Conservation (phyloP, 2,113 vertebrate species). For the Microtus oregoni region DNA sequence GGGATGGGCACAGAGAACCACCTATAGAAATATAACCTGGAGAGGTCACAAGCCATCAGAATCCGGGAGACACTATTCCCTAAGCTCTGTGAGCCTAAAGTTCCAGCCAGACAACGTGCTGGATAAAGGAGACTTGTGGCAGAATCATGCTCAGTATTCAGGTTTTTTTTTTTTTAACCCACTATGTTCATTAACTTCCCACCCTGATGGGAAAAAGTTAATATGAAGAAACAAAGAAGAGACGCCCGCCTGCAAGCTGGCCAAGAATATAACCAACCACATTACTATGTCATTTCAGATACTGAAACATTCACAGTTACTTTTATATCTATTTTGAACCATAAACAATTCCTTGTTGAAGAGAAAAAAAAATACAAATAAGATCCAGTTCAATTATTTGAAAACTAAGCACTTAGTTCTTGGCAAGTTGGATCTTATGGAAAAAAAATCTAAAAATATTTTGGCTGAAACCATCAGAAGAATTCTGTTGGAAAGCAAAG, state of each 20-base stretch:
- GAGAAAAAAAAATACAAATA: constrained; percentile 42
- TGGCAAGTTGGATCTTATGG: constrained; percentile 33
- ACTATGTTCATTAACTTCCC: not conserved
- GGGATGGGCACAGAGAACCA: not conserved
- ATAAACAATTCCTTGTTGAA: constrained; percentile 2
- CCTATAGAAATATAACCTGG: not conserved
- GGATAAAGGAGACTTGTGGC: not conserved
- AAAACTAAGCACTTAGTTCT: constrained; percentile 45
- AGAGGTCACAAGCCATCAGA: not conserved
- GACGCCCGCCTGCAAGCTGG: not conserved
- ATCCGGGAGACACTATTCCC: not conserved
- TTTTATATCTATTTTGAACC: constrained; percentile 30
- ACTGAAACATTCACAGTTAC: not conserved
- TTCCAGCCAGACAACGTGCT: not conserved
- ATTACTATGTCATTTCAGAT: not conserved
- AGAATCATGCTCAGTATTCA: not conserved
- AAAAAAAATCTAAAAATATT: constrained; percentile 48
- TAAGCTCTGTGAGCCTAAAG: not conserved
- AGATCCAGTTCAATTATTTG: constrained; percentile 11
- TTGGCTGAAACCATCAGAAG: constrained; percentile 8
- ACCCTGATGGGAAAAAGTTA: not conserved
- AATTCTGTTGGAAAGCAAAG: not conserved
- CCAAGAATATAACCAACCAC: not conserved
- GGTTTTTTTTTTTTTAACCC: not conserved
- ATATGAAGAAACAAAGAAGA: not conserved